A percentile compares a stretch with the other conserved stretches of the same genome.
These are phyloP conservation scores for Chrysomela aeneicollis DNA, from an alignment of 2,888 invertebrate genomes.

Conservation along the genomic window DNA sequence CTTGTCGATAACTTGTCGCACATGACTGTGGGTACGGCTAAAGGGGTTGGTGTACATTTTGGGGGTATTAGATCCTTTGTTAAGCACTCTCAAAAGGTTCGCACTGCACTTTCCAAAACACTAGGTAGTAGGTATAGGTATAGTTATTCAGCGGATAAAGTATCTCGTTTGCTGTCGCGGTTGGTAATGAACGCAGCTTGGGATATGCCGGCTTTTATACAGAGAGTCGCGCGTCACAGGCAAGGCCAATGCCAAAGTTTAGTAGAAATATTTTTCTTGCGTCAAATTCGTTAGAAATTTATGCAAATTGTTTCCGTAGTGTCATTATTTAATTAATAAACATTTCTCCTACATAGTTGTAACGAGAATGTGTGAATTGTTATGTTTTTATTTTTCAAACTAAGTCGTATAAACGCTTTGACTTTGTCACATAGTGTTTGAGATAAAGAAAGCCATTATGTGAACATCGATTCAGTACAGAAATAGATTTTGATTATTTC, in stretches of 20 bases:
- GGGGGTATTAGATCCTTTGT: not conserved
- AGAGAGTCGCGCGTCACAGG: not conserved
- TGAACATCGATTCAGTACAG: no score
- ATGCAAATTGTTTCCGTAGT: not conserved
- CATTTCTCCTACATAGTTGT: not conserved
- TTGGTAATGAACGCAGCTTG: not conserved
- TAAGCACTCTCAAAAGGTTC: not conserved
- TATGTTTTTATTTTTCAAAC: no score
- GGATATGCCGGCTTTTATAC: slow-evolving; percentile 4
- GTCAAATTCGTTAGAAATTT: slow-evolving; percentile 11
- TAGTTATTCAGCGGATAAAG: no score
- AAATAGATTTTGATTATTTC: no score
- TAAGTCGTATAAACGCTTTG: no score
- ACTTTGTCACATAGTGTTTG: no score
- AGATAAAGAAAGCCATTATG: no score
- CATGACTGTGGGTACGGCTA: slow-evolving; percentile 73
- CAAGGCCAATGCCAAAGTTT: slow-evolving; percentile 23
- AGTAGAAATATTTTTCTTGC: slow-evolving; percentile 8
- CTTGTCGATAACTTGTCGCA: slow-evolving; percentile 72
- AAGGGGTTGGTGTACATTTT: slow-evolving; percentile 76
- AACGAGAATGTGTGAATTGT: no score
- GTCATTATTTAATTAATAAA: not conserved
- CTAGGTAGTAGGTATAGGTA: no score
- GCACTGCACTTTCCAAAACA: not conserved
- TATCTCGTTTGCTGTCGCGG: not conserved